Conservation (phyloP, 2,113 vertebrate species). For the Xiphophorus hellerii region DNA sequence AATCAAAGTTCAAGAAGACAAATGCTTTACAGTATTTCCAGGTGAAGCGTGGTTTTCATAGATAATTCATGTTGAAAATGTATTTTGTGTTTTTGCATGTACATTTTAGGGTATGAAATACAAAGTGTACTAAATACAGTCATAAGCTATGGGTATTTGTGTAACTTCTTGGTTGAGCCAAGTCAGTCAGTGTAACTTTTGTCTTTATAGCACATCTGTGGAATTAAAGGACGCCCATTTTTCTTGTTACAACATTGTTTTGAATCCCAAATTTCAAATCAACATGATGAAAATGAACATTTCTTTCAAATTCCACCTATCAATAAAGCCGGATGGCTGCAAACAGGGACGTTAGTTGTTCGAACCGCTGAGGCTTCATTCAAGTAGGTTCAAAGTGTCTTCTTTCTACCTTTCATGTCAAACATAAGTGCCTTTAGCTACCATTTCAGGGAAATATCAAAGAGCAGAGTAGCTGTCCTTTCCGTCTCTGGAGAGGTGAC, state of each 20-base stretch:
- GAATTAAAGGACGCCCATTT: not conserved
- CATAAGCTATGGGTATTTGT: not conserved
- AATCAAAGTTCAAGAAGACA: conserved; percentile 24
- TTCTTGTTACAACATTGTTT: not conserved
- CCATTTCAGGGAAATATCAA: conserved; percentile 34
- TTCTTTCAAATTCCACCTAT: not conserved
- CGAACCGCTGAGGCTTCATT: not conserved
- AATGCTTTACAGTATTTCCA: not conserved
- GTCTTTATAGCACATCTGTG: not conserved
- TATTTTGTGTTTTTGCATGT: not conserved
- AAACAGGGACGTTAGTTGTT: not conserved
- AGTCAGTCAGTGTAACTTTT: not conserved
- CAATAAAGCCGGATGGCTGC: not conserved
- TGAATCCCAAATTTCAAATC: not conserved
- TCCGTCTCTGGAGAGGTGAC: conserved; percentile 17
- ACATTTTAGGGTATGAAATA: not conserved
- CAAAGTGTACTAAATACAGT: not conserved
- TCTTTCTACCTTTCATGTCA: conserved; percentile 22
- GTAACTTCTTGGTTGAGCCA: not conserved
- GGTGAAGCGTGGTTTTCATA: not conserved
- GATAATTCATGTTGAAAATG: not conserved
- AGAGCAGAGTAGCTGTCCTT: conserved; percentile 16
- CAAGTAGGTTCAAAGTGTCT: conserved; percentile 13
- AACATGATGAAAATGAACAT: not conserved
- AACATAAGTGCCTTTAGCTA: not conserved